These are phyloP conservation scores for Drosophila cyrtoloma DNA, from an alignment of 2,888 invertebrate species.

Conservation along the genomic window DNA sequence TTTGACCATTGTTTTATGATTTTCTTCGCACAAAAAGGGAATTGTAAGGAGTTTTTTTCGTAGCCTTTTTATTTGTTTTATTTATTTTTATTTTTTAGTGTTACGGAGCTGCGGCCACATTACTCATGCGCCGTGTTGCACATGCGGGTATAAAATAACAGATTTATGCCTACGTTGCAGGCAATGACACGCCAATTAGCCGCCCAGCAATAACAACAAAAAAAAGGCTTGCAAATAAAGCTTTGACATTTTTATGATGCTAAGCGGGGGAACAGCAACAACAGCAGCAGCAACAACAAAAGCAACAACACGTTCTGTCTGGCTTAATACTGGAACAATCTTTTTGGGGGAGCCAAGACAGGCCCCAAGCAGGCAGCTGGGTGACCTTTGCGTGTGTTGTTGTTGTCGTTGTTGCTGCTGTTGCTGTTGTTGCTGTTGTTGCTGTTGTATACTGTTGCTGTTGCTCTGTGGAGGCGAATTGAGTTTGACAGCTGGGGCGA, in stretches of 20 bases:
- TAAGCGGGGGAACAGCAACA: conserved; percentile 62
- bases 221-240: conserved; percentile 72
- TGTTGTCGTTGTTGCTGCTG: conserved; percentile 27
- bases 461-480: conserved; percentile 71
- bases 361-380: conserved; percentile 65
- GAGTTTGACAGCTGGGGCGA: conserved; percentile 80
- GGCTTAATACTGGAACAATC: conserved; percentile 49
- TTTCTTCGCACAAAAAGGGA: conserved; percentile 36
- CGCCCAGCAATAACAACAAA: conserved; percentile 55
- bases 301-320: conserved; percentile 3
- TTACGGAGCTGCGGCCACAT: conserved; percentile 60
- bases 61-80: not conserved
- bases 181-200: conserved; percentile 81
- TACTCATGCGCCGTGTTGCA: conserved; percentile 76
- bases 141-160: conserved; percentile 77
- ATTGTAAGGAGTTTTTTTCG: conserved; percentile 17
- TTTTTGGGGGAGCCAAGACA: conserved; percentile 48
- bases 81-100: conserved; percentile 7
- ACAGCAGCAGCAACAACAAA: conserved; percentile 32
- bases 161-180: conserved; percentile 77
- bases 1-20: conserved; percentile 26
- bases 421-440: conserved; percentile 20
- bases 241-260: conserved; percentile 81
- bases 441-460: conserved; percentile 29
- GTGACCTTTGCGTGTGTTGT: conserved; percentile 73